Conservation (phyloP, 1,140 invertebrate genomes). For the Portunus trituberculatus region DNA sequence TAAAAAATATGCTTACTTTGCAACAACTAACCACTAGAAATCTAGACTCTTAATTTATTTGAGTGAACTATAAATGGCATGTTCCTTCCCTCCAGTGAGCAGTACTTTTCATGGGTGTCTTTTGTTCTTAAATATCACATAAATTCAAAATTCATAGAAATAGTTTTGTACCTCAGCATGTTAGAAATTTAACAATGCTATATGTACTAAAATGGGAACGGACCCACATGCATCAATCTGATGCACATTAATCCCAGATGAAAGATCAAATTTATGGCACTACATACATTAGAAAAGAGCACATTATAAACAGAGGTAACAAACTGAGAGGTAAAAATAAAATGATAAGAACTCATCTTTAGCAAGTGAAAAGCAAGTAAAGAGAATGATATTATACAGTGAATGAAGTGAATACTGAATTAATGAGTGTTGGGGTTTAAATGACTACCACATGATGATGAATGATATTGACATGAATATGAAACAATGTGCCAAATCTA, state of each 20-base stretch:
- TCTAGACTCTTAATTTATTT: background rate
- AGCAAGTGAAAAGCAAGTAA: background rate
- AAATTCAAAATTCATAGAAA: background rate
- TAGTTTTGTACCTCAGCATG: background rate
- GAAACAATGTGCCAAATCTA: background rate
- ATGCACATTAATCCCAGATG: too few relatives aligned
- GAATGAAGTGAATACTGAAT: background rate
- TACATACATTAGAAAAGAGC: too few relatives aligned
- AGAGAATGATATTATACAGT: background rate
- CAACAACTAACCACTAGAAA: background rate
- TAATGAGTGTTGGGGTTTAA: background rate
- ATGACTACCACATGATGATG: background rate
- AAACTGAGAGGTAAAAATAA: background rate
- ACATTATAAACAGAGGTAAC: too few relatives aligned
- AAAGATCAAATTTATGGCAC: too few relatives aligned
- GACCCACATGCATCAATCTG: background rate
- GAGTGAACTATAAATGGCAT: background rate
- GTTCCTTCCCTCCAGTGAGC: background rate
- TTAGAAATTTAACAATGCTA: background rate
- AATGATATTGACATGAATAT: background rate
- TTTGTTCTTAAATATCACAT: background rate
- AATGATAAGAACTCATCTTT: background rate
- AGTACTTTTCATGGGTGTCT: background rate
- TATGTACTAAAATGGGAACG: background rate
- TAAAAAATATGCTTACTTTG: slow-evolving; percentile 5